Conservation (phyloP, 2,888 invertebrate species). For the Beris morrisii region DNA sequence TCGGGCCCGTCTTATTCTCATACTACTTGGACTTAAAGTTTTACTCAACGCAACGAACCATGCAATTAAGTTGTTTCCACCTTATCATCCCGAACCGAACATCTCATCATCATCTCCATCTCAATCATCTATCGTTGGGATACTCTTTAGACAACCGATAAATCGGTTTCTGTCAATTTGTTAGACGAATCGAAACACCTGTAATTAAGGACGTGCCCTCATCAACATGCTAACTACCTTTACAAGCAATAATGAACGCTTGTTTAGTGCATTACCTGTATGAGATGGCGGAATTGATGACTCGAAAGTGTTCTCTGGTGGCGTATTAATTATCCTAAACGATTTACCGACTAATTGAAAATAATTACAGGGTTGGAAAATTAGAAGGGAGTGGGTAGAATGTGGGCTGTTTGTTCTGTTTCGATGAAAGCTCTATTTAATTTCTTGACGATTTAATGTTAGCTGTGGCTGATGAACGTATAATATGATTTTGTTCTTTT, state of each 20-base stretch:
- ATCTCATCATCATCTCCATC: constrained; percentile 2
- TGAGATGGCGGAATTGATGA: constrained; percentile 9
- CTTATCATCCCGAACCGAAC: constrained; percentile 5
- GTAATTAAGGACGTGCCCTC: constrained; percentile 39
- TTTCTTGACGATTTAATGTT: not conserved
- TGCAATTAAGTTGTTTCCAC: constrained; percentile 25
- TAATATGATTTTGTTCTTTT: too few relatives aligned
- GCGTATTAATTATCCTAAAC: constrained; percentile 27
- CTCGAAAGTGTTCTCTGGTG: constrained; percentile 8
- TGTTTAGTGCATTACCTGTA: not conserved
- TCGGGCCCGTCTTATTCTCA: constrained; percentile 14
- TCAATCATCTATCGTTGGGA: constrained; percentile 1
- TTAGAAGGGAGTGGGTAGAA: constrained; percentile 14
- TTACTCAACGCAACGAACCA: constrained; percentile 15
- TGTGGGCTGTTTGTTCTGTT: constrained; percentile 14
- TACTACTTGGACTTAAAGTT: too few relatives aligned
- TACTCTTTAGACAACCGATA: constrained; percentile 21
- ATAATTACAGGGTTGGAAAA: constrained; percentile 19
- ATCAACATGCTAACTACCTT: constrained; percentile 36
- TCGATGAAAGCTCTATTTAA: constrained; percentile 26
- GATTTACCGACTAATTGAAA: constrained; percentile 27
- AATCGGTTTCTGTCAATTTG: constrained; percentile 34
- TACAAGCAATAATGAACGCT: constrained; percentile 28
- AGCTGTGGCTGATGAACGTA: too few relatives aligned
- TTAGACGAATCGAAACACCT: constrained; percentile 34